These are phyloP conservation scores for Agrypnia vestita DNA, from an alignment of 1,140 invertebrate species.

Conservation along the genomic window DNA sequence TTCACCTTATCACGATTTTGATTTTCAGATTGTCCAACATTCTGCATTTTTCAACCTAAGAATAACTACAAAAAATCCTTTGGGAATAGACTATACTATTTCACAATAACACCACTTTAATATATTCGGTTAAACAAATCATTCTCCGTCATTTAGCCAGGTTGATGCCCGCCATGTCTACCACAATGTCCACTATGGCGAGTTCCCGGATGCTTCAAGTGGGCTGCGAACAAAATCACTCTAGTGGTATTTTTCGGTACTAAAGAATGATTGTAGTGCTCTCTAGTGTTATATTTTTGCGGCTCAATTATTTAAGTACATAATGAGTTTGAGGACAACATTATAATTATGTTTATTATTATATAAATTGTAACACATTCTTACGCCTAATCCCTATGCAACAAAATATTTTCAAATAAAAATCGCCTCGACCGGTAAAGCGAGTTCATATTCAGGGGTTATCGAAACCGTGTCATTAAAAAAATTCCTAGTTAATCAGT, in stretches of 20 bases:
- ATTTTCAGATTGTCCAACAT: constrained; percentile 88
- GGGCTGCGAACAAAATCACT: constrained; percentile 71
- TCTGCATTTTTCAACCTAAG: constrained; percentile 83
- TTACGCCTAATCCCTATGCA: too few relatives aligned
- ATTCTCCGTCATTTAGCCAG: constrained; percentile 80
- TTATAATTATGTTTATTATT: too few relatives aligned
- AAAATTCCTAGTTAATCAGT: too few relatives aligned
- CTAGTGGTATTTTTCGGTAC: constrained; percentile 67
- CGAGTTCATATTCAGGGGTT: too few relatives aligned
- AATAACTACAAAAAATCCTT: constrained; percentile 62
- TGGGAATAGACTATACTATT: constrained; percentile 49
- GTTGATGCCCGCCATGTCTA: constrained; percentile 83
- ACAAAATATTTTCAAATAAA: too few relatives aligned
- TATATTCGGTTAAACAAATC: constrained; percentile 62
- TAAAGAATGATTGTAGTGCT: constrained; percentile 46
- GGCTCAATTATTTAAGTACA: constrained; percentile 28
- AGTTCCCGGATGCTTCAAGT: constrained; percentile 75
- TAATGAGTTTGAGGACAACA: neutral
- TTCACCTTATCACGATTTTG: constrained; percentile 83
- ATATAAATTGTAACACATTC: too few relatives aligned
- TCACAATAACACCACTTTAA: constrained; percentile 62
- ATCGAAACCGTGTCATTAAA: too few relatives aligned
- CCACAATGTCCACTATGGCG: constrained; percentile 71
- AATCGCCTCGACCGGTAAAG: too few relatives aligned
- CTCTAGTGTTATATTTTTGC: constrained; percentile 30